These are phyloP conservation scores for Vireo griseus DNA, from an alignment of 2,797 vertebrate species.

Conservation along the genomic window DNA sequence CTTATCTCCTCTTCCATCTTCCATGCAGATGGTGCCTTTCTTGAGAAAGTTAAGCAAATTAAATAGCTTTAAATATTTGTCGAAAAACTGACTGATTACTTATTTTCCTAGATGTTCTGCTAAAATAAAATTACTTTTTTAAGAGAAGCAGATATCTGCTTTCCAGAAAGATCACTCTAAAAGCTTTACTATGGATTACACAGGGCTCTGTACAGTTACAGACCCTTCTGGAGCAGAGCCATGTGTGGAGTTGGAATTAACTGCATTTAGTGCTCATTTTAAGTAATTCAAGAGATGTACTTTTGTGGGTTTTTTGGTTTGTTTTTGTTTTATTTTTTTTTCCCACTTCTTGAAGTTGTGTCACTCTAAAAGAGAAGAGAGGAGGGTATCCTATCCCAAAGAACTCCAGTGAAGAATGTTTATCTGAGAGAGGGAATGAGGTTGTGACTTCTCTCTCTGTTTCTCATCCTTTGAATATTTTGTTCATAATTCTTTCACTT, in stretches of 20 bases:
- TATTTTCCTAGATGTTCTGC: background rate
- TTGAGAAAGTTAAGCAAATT: background rate
- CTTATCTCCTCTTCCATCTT: background rate
- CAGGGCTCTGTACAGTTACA: rapidly evolving
- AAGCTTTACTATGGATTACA: background rate
- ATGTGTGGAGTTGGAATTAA: background rate
- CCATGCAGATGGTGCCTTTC: background rate
- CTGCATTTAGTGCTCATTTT: background rate
- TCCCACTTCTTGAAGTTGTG: background rate
- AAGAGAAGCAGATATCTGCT: background rate
- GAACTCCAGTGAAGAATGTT: background rate
- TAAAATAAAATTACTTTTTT: background rate
- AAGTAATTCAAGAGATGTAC: background rate
- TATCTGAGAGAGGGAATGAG: background rate
- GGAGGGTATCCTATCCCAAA: background rate
- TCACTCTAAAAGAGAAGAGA: background rate
- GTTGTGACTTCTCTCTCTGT: background rate
- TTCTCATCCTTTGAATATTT: background rate
- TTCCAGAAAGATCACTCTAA: background rate
- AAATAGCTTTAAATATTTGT: background rate
- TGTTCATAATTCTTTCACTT: background rate
- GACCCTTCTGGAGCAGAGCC: background rate
- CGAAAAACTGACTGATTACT: background rate
- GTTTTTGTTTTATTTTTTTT: background rate
- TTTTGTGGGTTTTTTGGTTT: background rate